phyloP scores from a whole-genome alignment of 2,797 vertebrate genomes.

The Pseudotriccus pelzelni region DNA sequence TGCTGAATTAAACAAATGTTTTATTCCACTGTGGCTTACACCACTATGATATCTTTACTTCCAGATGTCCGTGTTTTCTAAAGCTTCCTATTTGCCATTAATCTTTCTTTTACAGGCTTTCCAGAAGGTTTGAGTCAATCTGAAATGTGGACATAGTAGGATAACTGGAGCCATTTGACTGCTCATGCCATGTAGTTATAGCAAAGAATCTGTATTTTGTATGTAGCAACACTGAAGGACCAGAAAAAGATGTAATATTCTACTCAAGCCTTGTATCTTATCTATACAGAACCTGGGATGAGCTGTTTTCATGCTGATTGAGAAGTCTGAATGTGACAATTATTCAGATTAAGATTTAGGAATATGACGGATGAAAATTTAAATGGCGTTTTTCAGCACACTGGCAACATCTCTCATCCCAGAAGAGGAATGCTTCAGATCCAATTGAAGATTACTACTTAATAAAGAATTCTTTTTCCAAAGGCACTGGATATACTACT shows the following conservation, averaged over 20 bases:
- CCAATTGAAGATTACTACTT: slow-evolving; percentile 6
- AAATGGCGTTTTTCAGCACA: not conserved
- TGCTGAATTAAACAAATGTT: slow-evolving; percentile 51
- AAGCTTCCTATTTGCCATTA: slow-evolving; percentile 47
- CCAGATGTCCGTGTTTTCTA: slow-evolving; percentile 59
- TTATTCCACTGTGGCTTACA: slow-evolving; percentile 48
- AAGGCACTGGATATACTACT: not conserved
- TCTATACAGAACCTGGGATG: not conserved
- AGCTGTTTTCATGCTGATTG: not conserved
- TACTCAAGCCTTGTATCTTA: not conserved
- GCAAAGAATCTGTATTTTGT: not conserved
- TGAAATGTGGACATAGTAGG: not conserved
- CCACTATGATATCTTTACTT: slow-evolving; percentile 46
- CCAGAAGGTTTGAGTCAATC: not conserved
- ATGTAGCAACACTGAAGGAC: not conserved
- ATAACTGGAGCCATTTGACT: slow-evolving; percentile 10
- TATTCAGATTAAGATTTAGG: slow-evolving; percentile 15
- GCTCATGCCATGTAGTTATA: not conserved
- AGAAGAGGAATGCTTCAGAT: not conserved
- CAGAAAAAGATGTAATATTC: not conserved
- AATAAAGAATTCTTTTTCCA: not conserved
- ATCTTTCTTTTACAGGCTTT: slow-evolving; percentile 42
- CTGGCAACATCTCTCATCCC: not conserved
- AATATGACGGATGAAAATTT: not conserved
- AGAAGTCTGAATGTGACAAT: not conserved